phyloP scores from a whole-genome alignment of 2,797 vertebrate species.

The Argentina silus region DNA sequence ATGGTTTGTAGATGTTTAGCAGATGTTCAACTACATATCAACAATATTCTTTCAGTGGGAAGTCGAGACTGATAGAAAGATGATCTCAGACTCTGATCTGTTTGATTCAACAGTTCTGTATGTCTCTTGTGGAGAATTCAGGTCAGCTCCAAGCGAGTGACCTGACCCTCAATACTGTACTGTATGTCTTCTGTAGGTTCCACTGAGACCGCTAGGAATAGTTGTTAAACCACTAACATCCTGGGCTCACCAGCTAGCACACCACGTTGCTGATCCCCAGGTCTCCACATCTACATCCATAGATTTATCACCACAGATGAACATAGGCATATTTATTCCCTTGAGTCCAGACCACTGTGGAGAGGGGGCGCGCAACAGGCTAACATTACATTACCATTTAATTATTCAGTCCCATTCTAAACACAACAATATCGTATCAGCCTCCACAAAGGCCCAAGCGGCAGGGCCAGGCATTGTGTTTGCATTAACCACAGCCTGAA shows the following conservation, averaged over 20 bases:
- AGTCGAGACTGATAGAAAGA: no score
- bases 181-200: neutral
- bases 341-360: neutral
- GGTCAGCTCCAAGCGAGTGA: neutral
- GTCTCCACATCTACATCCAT: conserved; percentile 4
- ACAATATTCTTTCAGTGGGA: no score
- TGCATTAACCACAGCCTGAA: conserved; percentile 37
- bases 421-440: conserved; percentile 34
- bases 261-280: conserved; percentile 13
- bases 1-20: neutral
- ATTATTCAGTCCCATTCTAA: conserved; percentile 34
- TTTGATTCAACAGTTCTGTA: no score
- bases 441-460: conserved; percentile 15
- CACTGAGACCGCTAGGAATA: neutral
- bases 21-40: neutral
- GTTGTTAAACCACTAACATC: neutral
- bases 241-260: conserved; percentile 2
- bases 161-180: no score
- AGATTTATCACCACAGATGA: neutral
- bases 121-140: neutral
- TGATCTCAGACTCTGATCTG: no score
- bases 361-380: conserved; percentile 19
- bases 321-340: neutral
- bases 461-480: conserved; percentile 29
- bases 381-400: conserved; percentile 28